These are phyloP conservation scores for Pristionchus fissidentatus DNA, from an alignment of 2,888 invertebrate species.

Conservation along the genomic window DNA sequence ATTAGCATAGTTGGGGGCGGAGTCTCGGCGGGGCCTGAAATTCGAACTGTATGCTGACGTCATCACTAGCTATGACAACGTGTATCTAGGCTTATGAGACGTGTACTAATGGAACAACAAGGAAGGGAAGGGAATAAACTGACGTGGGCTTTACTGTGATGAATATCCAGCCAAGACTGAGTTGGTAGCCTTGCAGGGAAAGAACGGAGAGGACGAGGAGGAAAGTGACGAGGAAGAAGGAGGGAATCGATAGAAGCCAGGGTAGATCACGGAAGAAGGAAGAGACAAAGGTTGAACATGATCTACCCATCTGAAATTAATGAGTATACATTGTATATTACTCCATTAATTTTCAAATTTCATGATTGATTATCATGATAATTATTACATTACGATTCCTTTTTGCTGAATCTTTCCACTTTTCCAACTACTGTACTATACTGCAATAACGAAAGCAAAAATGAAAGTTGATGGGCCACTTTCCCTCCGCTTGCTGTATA, in stretches of 20 bases:
- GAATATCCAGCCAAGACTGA: constrained; percentile 39
- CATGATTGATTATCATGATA: neutral
- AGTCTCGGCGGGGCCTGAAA: neutral
- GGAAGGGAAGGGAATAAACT: neutral
- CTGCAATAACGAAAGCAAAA: neutral
- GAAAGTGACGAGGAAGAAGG: constrained; percentile 32
- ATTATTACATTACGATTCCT: neutral
- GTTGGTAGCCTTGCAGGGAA: constrained; percentile 36
- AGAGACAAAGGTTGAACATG: constrained; percentile 12
- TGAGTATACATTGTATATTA: too few relatives aligned
- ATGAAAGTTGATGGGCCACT: neutral
- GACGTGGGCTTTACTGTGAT: constrained; percentile 14
- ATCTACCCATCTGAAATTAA: constrained; percentile 42
- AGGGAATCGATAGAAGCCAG: constrained; percentile 42
- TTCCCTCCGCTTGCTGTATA: too few relatives aligned
- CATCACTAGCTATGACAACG: neutral
- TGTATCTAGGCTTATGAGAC: neutral
- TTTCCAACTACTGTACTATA: too few relatives aligned
- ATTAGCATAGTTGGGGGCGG: constrained; percentile 27
- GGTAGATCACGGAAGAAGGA: constrained; percentile 44
- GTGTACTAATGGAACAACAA: neutral
- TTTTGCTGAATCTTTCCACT: too few relatives aligned
- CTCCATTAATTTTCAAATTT: neutral
- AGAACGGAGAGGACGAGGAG: constrained; percentile 7
- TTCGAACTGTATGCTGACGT: constrained; percentile 28